A percentile compares a stretch with the other conserved stretches of the same genome.
Conservation (phyloP, 2,113 vertebrate species). For the Sinocyclocheilus anshuiensis region DNA sequence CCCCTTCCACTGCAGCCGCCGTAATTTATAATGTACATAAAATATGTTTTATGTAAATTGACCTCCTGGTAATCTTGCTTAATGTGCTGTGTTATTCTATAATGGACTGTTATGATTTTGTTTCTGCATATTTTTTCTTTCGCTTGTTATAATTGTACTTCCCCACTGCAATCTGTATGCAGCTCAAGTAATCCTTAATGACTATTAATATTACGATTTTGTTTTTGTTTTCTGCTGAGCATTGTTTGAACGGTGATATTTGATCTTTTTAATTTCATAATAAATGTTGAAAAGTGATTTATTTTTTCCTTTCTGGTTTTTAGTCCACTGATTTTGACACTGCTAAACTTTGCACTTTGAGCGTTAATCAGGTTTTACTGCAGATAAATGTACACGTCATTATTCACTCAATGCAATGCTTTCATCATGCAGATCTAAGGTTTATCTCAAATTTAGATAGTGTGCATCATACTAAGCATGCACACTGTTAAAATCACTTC, state of each 20-base stretch:
- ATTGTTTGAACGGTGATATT: constrained; percentile 78
- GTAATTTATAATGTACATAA: constrained; percentile 80
- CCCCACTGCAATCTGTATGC: constrained; percentile 71
- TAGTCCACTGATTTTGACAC: constrained; percentile 60
- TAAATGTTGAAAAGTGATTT: constrained; percentile 79
- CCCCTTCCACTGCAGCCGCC: constrained; percentile 65
- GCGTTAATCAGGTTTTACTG: neutral
- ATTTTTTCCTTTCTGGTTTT: constrained; percentile 68
- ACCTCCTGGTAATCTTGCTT: constrained; percentile 81
- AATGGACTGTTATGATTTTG: constrained; percentile 69
- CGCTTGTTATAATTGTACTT: constrained; percentile 66
- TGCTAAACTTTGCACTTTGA: neutral
- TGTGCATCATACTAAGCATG: neutral
- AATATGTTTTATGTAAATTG: constrained; percentile 78
- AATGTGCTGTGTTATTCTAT: constrained; percentile 80
- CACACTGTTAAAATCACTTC: neutral
- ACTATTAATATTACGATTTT: constrained; percentile 63
- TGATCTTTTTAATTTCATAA: constrained; percentile 80
- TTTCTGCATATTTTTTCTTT: constrained; percentile 49
- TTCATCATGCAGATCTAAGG: constrained; percentile 15
- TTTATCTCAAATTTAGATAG: neutral
- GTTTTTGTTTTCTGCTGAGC: constrained; percentile 60
- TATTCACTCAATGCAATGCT: constrained; percentile 11
- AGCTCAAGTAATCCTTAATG: constrained; percentile 65
- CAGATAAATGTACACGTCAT: neutral